Evolutionary conservation across 2,797 vertebrate species (phyloP).

Genomic region (Coccyzus lansbergi): DNA sequence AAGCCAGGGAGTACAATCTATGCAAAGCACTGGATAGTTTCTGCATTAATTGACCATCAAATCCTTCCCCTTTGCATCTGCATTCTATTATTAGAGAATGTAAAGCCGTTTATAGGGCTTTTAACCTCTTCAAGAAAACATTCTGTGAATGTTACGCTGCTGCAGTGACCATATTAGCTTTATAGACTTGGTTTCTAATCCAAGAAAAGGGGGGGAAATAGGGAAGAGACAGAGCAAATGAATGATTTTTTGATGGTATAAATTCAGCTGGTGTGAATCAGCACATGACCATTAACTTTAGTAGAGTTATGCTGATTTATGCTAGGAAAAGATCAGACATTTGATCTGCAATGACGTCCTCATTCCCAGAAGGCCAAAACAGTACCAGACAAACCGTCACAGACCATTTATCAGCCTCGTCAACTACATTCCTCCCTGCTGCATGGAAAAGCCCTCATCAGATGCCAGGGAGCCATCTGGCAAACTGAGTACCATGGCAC

Average conservation of each 20-base stretch:
- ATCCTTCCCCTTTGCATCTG: slow-evolving; percentile 86
- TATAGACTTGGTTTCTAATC: slow-evolving; percentile 71
- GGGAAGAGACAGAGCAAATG: slow-evolving; percentile 35
- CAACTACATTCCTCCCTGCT: background rate
- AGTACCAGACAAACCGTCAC: background rate
- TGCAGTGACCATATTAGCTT: slow-evolving; percentile 71
- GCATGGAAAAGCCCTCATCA: background rate
- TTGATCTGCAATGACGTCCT: slow-evolving; percentile 14
- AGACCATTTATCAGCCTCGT: slow-evolving; percentile 20
- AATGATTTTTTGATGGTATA: slow-evolving; percentile 12
- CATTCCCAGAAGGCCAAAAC: background rate
- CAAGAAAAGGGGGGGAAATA: slow-evolving; percentile 28
- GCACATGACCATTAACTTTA: slow-evolving; percentile 3
- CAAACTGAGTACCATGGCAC: background rate
- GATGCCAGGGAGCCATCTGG: slow-evolving; percentile 27
- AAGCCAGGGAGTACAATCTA: slow-evolving; percentile 73
- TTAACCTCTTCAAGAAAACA: slow-evolving; percentile 80
- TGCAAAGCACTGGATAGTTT: slow-evolving; percentile 77
- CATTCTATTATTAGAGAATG: slow-evolving; percentile 82
- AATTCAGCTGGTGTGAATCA: slow-evolving; percentile 52
- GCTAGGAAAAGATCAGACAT: slow-evolving; percentile 15
- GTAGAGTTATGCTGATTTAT: slow-evolving; percentile 21
- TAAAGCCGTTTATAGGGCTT: slow-evolving; percentile 77
- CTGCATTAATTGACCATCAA: slow-evolving; percentile 92
- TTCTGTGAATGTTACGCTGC: slow-evolving; percentile 67